A percentile compares a stretch with the other conserved stretches of the same genome.
Evolutionary conservation across 2,888 invertebrate genomes (phyloP).

Genomic region (Leucophenga montana): DNA sequence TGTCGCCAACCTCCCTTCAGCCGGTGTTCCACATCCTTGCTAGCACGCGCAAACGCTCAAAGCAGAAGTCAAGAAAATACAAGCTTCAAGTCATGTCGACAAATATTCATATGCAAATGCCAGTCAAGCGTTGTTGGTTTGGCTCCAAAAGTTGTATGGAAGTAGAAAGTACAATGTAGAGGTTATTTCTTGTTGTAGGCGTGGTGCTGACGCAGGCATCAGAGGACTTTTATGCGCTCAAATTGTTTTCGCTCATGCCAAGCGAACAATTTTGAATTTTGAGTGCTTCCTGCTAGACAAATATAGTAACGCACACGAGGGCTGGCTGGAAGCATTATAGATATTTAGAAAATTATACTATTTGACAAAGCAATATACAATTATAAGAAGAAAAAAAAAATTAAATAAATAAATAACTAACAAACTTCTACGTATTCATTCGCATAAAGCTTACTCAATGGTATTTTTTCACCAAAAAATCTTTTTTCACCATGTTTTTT

Average conservation of each 20-base stretch:
- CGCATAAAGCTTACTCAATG: no score
- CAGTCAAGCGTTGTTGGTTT: constrained; percentile 49
- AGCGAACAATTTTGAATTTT: constrained; percentile 22
- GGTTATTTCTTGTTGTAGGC: constrained; percentile 33
- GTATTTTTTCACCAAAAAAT: no score
- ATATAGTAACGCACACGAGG: neutral
- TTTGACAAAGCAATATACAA: no score
- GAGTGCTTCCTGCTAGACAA: constrained; percentile 15
- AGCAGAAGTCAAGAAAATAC: constrained; percentile 18
- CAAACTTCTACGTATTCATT: no score
- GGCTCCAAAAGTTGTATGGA: neutral
- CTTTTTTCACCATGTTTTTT: no score
- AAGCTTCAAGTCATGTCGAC: constrained; percentile 17
- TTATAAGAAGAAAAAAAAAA: no score
- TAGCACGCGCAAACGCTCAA: neutral
- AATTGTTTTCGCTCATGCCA: constrained; percentile 21
- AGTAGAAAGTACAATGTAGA: neutral
- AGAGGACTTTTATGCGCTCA: constrained; percentile 4
- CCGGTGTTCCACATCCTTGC: neutral
- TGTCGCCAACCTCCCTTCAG: neutral
- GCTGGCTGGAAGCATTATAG: neutral
- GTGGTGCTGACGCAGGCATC: neutral
- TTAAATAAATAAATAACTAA: no score
- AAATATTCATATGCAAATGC: constrained; percentile 61
- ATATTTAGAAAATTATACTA: no score